Percentiles rank a stretch among this genome's conserved stretches.
Evolutionary conservation across 2,113 vertebrate species (phyloP).

Genomic region (Sitta europaea): DNA sequence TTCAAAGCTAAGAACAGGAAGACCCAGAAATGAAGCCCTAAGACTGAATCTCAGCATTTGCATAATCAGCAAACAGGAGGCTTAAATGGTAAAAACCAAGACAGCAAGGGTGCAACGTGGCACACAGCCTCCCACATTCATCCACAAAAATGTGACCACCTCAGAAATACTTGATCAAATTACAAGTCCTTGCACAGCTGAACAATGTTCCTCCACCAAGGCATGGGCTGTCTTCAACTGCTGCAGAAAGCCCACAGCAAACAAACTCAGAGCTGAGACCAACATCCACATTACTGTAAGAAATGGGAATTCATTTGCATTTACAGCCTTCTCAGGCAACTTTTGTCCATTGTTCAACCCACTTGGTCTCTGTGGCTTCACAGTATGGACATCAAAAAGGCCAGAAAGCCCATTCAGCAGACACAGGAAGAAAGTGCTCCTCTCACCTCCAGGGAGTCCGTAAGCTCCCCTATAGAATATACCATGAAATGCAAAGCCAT

Average conservation of each 20-base stretch:
- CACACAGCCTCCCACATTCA: not conserved
- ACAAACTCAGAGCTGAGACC: not conserved
- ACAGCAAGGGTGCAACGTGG: not conserved
- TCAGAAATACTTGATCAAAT: not conserved
- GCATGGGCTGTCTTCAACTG: not conserved
- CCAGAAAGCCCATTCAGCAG: not conserved
- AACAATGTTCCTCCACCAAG: not conserved
- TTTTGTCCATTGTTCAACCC: not conserved
- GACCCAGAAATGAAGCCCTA: not conserved
- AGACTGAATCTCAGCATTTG: not conserved
- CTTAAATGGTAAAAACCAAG: not conserved
- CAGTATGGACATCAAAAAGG: not conserved
- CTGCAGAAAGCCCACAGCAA: not conserved
- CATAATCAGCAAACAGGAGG: not conserved
- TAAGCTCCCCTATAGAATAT: not conserved
- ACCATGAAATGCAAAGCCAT: not conserved
- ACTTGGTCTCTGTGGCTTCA: not conserved
- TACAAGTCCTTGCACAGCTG: not conserved
- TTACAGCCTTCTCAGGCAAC: not conserved
- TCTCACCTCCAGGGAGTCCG: not conserved
- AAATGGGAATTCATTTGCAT: not conserved
- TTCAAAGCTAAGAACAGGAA: not conserved
- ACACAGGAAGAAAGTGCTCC: not conserved
- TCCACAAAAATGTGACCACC: constrained; percentile 24
- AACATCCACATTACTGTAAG: not conserved